A percentile compares a stretch with the other conserved stretches of the same genome.
Conservation (phyloP, 64 coral and sea anemone species). For the Acropora tenuis region DNA sequence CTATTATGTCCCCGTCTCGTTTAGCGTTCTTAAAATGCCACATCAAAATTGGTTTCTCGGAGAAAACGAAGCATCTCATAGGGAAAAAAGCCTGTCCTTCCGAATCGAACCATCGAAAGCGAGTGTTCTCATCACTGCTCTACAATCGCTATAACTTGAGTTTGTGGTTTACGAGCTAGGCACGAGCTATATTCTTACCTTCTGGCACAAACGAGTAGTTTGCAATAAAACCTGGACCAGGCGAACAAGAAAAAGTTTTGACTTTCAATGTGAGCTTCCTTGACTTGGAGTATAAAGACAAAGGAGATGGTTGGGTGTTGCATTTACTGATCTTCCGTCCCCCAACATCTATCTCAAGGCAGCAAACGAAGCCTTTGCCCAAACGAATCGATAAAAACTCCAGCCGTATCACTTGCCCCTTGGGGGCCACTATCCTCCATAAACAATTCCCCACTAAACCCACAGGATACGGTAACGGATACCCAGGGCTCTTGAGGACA, state of each 20-base stretch:
- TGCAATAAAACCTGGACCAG: constrained; percentile 29
- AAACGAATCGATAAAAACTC: constrained; percentile 12
- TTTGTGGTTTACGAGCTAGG: no score
- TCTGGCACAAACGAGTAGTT: background rate
- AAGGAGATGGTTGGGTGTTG: background rate
- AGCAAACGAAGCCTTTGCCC: background rate
- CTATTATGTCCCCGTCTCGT: no score
- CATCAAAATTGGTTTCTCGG: no score
- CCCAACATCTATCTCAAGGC: background rate
- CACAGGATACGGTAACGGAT: background rate
- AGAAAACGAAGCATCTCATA: no score
- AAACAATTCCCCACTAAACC: background rate
- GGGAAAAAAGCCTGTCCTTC: no score
- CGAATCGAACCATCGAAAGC: no score
- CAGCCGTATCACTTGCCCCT: constrained; percentile 4
- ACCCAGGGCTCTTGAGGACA: constrained; percentile 12
- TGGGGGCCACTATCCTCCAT: constrained; percentile 8
- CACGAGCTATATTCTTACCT: background rate
- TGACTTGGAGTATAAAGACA: background rate
- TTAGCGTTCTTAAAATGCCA: no score
- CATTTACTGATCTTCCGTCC: background rate
- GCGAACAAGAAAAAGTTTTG: no score
- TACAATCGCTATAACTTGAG: background rate
- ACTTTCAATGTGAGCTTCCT: background rate
- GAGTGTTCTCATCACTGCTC: background rate